Evolutionary conservation across 2,113 vertebrate genomes (phyloP).

Genomic region (Oceanodroma tethys): DNA sequence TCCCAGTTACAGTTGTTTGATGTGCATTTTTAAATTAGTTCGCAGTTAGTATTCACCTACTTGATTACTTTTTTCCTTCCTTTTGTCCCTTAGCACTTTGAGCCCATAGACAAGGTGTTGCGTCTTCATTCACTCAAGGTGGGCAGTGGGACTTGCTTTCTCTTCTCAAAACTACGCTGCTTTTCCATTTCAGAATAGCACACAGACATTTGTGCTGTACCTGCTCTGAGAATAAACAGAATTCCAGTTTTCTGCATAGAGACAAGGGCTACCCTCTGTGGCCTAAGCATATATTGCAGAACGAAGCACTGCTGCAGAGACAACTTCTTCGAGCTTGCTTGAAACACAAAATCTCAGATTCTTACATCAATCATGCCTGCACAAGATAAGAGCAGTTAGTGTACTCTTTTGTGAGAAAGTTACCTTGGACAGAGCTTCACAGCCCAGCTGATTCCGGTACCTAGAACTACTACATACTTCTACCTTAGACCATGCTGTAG

Average conservation of each 20-base stretch:
- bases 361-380: background rate
- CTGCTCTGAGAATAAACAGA: background rate
- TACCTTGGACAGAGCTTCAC: background rate
- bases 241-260: background rate
- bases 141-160: background rate
- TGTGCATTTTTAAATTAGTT: background rate
- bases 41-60: background rate
- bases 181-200: background rate
- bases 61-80: background rate
- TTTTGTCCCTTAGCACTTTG: background rate
- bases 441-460: background rate
- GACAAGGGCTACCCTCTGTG: background rate
- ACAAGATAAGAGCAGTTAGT: accelerated
- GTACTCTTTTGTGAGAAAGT: background rate
- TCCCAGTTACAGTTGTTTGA: no score
- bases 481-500: background rate
- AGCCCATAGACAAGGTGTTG: background rate
- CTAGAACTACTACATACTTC: background rate
- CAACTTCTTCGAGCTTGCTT: background rate
- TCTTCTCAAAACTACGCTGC: background rate
- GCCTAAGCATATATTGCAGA: background rate
- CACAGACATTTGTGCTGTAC: background rate
- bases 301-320: background rate
- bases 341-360: background rate
- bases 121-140: background rate